Evolutionary conservation across 2,113 vertebrate genomes (phyloP).

Genomic region (Orycteropus afer): DNA sequence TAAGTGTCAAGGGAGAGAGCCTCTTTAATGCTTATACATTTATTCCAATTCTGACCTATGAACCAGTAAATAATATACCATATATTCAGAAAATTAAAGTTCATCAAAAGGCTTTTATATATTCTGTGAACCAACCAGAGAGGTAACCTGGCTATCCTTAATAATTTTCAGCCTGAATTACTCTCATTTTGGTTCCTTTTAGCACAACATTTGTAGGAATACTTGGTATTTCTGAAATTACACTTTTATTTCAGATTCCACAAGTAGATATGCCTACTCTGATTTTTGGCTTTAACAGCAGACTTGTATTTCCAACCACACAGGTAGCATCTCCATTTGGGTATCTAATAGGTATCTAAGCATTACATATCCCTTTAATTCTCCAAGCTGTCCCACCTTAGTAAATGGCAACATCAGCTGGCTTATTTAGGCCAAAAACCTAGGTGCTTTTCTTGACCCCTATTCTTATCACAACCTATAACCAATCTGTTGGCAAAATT

Average conservation of each 20-base stretch:
- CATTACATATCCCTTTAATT: neutral
- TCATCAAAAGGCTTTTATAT: neutral
- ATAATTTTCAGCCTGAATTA: neutral
- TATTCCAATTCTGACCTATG: neutral
- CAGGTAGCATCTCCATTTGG: neutral
- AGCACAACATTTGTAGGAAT: neutral
- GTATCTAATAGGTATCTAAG: neutral
- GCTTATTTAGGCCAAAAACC: neutral
- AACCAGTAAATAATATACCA: neutral
- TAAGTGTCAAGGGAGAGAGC: neutral
- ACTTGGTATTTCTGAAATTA: neutral
- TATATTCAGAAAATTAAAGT: neutral
- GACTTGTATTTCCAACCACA: neutral
- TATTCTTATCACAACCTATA: neutral
- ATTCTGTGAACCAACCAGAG: neutral
- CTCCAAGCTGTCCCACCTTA: neutral
- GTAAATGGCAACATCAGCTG: neutral
- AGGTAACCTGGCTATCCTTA: neutral
- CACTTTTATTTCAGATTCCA: neutral
- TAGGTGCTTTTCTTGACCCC: neutral
- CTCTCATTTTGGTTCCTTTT: neutral
- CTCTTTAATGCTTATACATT: neutral
- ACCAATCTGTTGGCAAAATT: neutral
- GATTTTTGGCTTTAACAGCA: neutral
- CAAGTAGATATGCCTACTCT: neutral